phyloP scores from a whole-genome alignment of 2,113 vertebrate genomes.

The Micronycteris hirsuta region DNA sequence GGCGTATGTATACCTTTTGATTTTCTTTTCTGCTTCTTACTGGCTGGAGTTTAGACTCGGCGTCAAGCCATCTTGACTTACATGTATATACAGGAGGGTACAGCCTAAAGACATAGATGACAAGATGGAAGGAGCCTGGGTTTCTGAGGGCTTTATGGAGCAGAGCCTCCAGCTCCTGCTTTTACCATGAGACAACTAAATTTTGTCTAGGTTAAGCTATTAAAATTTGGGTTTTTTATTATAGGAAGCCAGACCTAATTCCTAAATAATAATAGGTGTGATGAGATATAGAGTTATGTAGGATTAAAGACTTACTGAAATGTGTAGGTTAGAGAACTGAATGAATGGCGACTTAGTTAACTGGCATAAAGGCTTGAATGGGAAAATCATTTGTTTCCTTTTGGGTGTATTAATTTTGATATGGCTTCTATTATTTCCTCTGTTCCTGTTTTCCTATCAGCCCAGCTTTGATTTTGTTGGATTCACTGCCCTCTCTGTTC shows the following conservation, averaged over 20 bases:
- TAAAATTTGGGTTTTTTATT: not conserved
- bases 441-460: not conserved
- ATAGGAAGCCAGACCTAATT: not conserved
- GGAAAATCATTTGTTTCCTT: not conserved
- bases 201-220: not conserved
- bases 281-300: not conserved
- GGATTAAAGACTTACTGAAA: not conserved
- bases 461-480: not conserved
- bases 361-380: not conserved
- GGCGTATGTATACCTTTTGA: not conserved
- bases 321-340: not conserved
- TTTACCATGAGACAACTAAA: not conserved
- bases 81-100: not conserved
- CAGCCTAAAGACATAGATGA: not conserved
- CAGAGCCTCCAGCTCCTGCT: not conserved
- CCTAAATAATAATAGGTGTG: not conserved
- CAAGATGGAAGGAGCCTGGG: not conserved
- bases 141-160: not conserved
- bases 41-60: not conserved
- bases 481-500: not conserved
- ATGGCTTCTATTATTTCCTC: not conserved
- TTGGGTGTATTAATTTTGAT: not conserved
- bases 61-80: not conserved
- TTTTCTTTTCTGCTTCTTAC: not conserved
- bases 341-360: not conserved